These are phyloP conservation scores for Abramis brama DNA, from an alignment of 2,113 vertebrate species.

Conservation along the genomic window DNA sequence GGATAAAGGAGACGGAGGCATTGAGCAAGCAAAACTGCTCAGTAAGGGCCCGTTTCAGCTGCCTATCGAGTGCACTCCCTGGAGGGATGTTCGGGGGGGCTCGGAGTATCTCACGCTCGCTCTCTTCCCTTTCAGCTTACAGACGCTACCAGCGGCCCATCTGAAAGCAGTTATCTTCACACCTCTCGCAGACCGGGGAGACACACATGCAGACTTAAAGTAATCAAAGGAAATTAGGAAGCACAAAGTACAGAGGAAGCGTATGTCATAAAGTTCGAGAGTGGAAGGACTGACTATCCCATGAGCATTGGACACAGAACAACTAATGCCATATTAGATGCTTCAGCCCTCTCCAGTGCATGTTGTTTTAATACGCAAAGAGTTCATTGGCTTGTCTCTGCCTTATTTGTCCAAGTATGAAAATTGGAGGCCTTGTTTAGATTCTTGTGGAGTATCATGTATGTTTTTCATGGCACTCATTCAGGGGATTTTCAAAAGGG, in stretches of 20 bases:
- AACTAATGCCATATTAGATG: background rate
- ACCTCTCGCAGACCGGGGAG: constrained; percentile 63
- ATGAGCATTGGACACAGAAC: background rate
- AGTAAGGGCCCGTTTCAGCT: constrained; percentile 59
- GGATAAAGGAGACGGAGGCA: background rate
- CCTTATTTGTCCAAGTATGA: background rate
- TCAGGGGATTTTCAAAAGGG: background rate
- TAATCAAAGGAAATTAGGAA: constrained; percentile 73
- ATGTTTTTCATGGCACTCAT: constrained; percentile 48
- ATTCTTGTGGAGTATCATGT: background rate
- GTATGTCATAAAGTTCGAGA: constrained; percentile 62
- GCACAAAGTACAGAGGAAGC: constrained; percentile 69
- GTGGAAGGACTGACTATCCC: background rate
- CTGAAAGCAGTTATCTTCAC: constrained; percentile 76
- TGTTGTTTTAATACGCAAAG: background rate
- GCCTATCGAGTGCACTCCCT: constrained; percentile 55
- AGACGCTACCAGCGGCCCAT: constrained; percentile 66
- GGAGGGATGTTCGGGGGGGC: background rate
- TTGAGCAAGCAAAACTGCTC: background rate
- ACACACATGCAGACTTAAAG: constrained; percentile 62
- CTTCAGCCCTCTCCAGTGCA: background rate
- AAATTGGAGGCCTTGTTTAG: constrained; percentile 34
- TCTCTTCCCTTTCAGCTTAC: background rate
- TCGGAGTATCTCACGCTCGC: background rate
- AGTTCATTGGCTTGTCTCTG: background rate